Evolutionary conservation across 2,888 invertebrate genomes (phyloP).

Genomic region (Melinopterus prodromus): DNA sequence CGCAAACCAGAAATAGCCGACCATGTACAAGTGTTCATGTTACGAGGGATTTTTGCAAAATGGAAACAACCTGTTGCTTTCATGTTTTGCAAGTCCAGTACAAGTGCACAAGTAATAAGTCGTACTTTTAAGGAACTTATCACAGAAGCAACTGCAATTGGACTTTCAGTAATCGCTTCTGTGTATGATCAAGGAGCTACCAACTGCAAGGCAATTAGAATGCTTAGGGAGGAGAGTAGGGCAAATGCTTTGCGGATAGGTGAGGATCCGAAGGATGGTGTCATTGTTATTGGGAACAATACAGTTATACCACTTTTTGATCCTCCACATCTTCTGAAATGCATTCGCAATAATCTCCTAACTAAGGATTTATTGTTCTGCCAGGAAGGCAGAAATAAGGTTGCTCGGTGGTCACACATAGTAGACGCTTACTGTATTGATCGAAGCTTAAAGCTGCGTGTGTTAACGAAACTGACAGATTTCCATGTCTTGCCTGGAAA

Average conservation of each 20-base stretch:
- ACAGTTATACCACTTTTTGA: slow-evolving; percentile 27
- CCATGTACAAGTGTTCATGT: too few relatives aligned
- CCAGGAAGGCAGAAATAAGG: not conserved
- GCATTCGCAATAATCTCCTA: slow-evolving; percentile 35
- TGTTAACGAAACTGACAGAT: slow-evolving; percentile 8
- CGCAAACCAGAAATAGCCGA: too few relatives aligned
- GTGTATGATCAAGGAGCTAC: not conserved
- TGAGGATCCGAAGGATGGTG: too few relatives aligned
- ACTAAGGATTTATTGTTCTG: slow-evolving; percentile 34
- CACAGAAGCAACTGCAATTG: slow-evolving; percentile 34
- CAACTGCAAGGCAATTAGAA: slow-evolving; percentile 7
- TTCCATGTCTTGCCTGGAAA: not conserved
- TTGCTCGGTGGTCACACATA: slow-evolving; percentile 37
- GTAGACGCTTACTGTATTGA: slow-evolving; percentile 39
- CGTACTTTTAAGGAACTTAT: slow-evolving; percentile 40
- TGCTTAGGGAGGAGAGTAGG: not conserved
- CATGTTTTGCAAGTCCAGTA: slow-evolving; percentile 16
- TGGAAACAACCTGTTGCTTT: too few relatives aligned
- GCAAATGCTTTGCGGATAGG: too few relatives aligned
- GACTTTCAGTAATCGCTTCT: not conserved
- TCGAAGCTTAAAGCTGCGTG: slow-evolving; percentile 31
- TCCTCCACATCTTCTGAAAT: slow-evolving; percentile 37
- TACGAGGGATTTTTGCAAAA: too few relatives aligned
- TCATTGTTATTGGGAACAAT: not conserved
- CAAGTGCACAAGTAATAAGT: slow-evolving; percentile 33